Percentiles rank a stretch among this genome's conserved stretches.
Conservation (phyloP, 1,140 invertebrate genomes). For the fruit fly (Drosophila melanogaster) region DNA sequence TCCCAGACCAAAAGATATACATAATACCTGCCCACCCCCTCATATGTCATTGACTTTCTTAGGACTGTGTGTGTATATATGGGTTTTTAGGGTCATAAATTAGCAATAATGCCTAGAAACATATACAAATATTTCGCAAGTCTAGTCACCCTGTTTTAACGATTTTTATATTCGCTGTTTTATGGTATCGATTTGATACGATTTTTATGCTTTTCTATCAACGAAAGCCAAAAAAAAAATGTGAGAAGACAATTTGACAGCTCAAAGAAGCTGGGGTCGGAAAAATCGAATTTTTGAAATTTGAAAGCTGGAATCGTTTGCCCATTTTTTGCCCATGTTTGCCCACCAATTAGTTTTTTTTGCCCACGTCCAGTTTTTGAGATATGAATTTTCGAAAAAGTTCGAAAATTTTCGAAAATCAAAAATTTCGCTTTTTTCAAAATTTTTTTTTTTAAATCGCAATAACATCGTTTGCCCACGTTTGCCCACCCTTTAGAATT, state of each 20-base stretch:
- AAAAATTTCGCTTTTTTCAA: too few relatives aligned
- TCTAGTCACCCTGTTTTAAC: conserved; percentile 17
- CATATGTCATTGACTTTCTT: conserved; percentile 67
- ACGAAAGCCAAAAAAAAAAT: background rate
- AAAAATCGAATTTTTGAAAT: too few relatives aligned
- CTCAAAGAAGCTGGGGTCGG: too few relatives aligned
- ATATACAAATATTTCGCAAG: conserved; percentile 12
- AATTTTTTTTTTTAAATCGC: too few relatives aligned
- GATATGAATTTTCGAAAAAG: too few relatives aligned
- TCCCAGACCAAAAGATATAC: conserved; percentile 16
- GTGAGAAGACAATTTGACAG: background rate
- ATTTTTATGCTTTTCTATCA: conserved; percentile 36
- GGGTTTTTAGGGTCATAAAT: conserved; percentile 41
- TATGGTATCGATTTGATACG: conserved; percentile 27
- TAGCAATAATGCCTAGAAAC: conserved; percentile 19
- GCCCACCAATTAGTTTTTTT: too few relatives aligned
- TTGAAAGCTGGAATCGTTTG: too few relatives aligned
- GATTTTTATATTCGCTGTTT: conserved; percentile 41
- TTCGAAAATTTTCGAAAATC: too few relatives aligned
- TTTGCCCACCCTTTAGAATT: too few relatives aligned
- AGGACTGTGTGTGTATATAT: background rate
- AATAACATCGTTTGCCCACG: too few relatives aligned
- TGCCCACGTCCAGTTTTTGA: too few relatives aligned
- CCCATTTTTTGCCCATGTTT: too few relatives aligned
- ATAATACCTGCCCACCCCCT: conserved; percentile 11